Evolutionary conservation across 1,140 invertebrate species (phyloP), one percentile per base, ranked within the genome.

Genomic region (Orussus abietinus): DNA sequence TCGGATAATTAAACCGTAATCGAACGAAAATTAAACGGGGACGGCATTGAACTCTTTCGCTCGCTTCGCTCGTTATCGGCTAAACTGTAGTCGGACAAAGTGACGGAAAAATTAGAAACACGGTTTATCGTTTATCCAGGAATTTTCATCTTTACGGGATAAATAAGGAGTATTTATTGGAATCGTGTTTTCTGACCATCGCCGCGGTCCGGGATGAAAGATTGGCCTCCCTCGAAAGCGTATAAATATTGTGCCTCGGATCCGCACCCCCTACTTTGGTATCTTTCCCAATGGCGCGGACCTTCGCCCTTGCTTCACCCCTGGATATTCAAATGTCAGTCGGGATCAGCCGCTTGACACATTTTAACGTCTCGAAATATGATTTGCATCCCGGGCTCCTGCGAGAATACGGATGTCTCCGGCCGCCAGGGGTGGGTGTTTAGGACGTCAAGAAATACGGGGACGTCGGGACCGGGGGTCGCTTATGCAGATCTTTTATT

Each of bases 271-370:
- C 35, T 9, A n/a, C n/a, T n/a, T n/a, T n/a, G n/a, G n/a, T n/a
- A 12, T 37, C 20, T 12, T 11, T 18, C 28, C 17, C 15, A 5
- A 29, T 19, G 32, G 26, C 21, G n/a, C 14, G 12, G 18, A 36
- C 36, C 31, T 42, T 42, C 21, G 14, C 11, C 15, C 38, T n/a
- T 28, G 31, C 30, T 28, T 36, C 31, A 50, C 51, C 45, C 53
- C 32, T 45, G 60, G 68, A 70, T 71, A 73, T 73, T 72, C 66
- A 71, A 73, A 73, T 73, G 70, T 73, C 70, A 73, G 59, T 43
- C 45, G 52, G 66, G 69, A 72, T 72, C 69, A 70, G 54, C 46
- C 47, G 50, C 55, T 66, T 73, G 70, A 73, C 69, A 72, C 66
- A 57, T 71, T 73, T 73, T 71, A 69, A 55, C 70, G 55, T 64